These are phyloP conservation scores for Pteromalus puparum DNA, from an alignment of 1,140 invertebrate genomes.

Conservation along the genomic window DNA sequence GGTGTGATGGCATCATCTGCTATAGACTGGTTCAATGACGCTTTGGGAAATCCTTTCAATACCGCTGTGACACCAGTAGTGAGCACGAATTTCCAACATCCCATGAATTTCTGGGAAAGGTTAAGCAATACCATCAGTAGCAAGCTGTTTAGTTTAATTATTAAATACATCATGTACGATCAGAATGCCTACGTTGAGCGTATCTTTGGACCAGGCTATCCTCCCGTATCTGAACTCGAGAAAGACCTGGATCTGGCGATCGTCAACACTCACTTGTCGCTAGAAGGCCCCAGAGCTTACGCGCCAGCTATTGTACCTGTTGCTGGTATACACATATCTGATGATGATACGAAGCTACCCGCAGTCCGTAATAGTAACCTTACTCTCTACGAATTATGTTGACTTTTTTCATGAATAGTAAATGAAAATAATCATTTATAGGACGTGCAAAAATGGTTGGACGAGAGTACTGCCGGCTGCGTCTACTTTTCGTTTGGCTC, in stretches of 20 bases:
- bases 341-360: constrained; percentile 27
- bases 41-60: constrained; percentile 77
- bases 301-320: constrained; percentile 75
- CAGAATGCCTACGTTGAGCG: constrained; percentile 62
- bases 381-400: neutral
- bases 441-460: constrained; percentile 81
- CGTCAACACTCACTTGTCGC: constrained; percentile 75
- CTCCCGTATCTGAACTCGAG: constrained; percentile 63
- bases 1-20: constrained; percentile 76
- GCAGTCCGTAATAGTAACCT: neutral
- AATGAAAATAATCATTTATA: constrained; percentile 60
- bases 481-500: constrained; percentile 86
- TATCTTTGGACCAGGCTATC: constrained; percentile 68
- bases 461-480: constrained; percentile 81
- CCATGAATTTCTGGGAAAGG: constrained; percentile 81
- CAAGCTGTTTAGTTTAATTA: constrained; percentile 38
- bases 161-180: constrained; percentile 45
- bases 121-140: constrained; percentile 57
- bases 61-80: constrained; percentile 75
- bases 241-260: constrained; percentile 73
- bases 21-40: constrained; percentile 77
- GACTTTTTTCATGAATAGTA: too few species aligned
- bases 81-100: constrained; percentile 65
- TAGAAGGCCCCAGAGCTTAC: constrained; percentile 70
- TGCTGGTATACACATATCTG: constrained; percentile 76